Evolutionary conservation across 1,140 invertebrate species (phyloP), one percentile per base, ranked within the genome.

Genomic region (Hycleus cichorii): DNA sequence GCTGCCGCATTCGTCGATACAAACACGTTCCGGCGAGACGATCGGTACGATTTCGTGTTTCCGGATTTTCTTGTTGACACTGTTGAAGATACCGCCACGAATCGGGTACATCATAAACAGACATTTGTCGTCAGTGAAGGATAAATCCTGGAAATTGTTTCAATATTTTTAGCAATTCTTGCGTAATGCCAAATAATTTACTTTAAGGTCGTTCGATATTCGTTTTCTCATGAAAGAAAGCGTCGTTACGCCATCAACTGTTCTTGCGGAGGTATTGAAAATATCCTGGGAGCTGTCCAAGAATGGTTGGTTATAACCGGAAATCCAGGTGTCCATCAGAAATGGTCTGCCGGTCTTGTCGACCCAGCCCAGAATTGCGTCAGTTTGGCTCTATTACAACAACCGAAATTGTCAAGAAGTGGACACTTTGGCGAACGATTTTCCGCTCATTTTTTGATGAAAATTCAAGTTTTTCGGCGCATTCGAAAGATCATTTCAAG

Each of bases 41-140:
- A 84, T 76, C 0, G 93, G 93, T 2, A 84, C 82, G 2, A 75
- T 74, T 46, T 85, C 80, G 70, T 97, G 94, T 66, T 93, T 92
- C 49, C 83, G 78, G 40, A 93, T 92, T 65, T 88, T 88, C 72
- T 93, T 95, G 71, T 86, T 91, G 8, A 90, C 87, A 10, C 85
- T 76, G 72, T 94, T 86, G 72, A 89, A 93, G 3, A 74, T 77
- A 3, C 93, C 93, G 6, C 93, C 93, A 70, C 87, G 84, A 0
- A 90, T 81, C 1, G 90, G 88, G 78, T 92, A 96, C 80, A 95
- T 87, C 71, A 96, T 81, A 74, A 93, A 94, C 3, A 90, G 74
- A 70, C 93, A 96, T 47, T 87, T 78, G 4, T 86, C 83, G 64
- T 93, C 86, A 0, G 86, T 86, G 73, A 96, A 93, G 26, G 87